These are phyloP conservation scores for Siniperca knerii DNA, from an alignment of 2,113 vertebrate genomes.

Conservation along the genomic window DNA sequence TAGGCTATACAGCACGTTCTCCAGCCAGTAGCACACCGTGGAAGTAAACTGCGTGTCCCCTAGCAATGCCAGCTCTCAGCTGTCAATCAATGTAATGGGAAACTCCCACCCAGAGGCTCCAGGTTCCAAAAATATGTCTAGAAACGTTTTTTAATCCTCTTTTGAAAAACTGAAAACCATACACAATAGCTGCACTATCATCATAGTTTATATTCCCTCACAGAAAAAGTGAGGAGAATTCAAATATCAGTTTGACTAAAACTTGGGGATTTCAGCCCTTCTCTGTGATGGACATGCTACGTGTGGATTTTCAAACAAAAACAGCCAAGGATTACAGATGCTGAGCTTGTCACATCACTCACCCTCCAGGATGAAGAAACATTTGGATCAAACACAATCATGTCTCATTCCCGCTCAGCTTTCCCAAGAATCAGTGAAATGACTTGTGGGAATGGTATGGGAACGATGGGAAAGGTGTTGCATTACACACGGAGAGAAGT, in stretches of 20 bases:
- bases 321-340: slow-evolving; percentile 69
- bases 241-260: slow-evolving; percentile 29
- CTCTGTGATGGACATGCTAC: slow-evolving; percentile 61
- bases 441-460: slow-evolving; percentile 29
- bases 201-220: background rate
- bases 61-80: slow-evolving; percentile 5
- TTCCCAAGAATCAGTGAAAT: slow-evolving; percentile 49
- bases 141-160: background rate
- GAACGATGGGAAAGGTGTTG: slow-evolving; percentile 46
- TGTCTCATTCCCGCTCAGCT: slow-evolving; percentile 44
- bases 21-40: background rate
- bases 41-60: background rate
- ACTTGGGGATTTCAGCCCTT: slow-evolving; percentile 34
- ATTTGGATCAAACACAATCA: slow-evolving; percentile 58
- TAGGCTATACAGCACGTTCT: too few relatives aligned
- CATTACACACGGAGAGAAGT: slow-evolving; percentile 28
- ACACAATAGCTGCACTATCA: background rate
- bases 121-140: slow-evolving; percentile 19
- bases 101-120: background rate
- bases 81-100: background rate
- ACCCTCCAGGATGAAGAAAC: slow-evolving; percentile 53
- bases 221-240: slow-evolving; percentile 19
- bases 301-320: slow-evolving; percentile 63
- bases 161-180: background rate
- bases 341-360: slow-evolving; percentile 68